Evolutionary conservation across 2,797 vertebrate genomes (phyloP), one percentile per base, ranked within the genome.

Genomic region (Syngnathus rostellatus): DNA sequence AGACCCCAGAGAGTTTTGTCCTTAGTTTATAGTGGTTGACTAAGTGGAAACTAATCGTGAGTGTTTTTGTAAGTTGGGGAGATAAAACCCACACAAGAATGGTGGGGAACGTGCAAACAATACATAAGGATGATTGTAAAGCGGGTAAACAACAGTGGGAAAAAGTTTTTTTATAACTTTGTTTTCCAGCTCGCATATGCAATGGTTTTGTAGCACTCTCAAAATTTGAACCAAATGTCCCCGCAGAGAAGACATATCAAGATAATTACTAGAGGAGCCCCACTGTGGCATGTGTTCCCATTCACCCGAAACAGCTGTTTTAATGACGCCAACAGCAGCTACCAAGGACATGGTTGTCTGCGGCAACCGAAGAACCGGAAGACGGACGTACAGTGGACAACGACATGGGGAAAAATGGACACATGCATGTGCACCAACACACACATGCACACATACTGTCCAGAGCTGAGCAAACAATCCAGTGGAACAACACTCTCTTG

Each of bases 401-500:
- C 67, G 66, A 71, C 70, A 85, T 76, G 66, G 77, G 31, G 72
- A 65, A 58, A 58, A 63, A 58, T 51, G 57, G 53, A 63, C 63
- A 71, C 68, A 73, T 63, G 12, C 73, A 77, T 69, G 62, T 67
- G 58, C 62, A 37, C 45, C 41, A 54, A 76, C 25, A 68, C 59
- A 70, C 62, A 40, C 65, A 70, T 54, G 64, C 66, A 67, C 31
- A 46, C 63, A 69, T 46, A 59, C 58, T 39, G 73, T 66, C 63
- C 75, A 72, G 77, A 68, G 78, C 76, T 84, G 76, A 87, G 82
- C 86, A 91, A 90, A 91, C 87, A 89, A 78, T 46, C 68, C 81
- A 72, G 80, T 84, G 81, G 87, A 91, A 90, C 85, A 88, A 85
- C 85, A 87, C 82, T 88, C 84, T 71, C 77, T 23, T 82, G 83